Evolutionary conservation across 2,888 invertebrate genomes (phyloP), one percentile per base, ranked within the genome.

Genomic region (Synanthedon tipuliformis): DNA sequence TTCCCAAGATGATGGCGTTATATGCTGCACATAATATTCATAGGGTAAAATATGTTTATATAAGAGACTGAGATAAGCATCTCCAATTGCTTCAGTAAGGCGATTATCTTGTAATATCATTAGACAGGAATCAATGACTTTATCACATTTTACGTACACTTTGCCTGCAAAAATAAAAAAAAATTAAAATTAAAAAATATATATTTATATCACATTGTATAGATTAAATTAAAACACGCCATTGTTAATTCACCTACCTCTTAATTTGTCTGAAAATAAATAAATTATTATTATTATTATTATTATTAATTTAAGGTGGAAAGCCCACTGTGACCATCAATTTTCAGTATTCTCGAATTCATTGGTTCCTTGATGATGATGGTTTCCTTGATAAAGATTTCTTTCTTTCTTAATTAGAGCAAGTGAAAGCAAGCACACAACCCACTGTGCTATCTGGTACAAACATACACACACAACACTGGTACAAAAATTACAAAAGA

Each of bases 21-120:
- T 88, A 55, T 74, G 72, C 3, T 82, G 79, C 61, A 89, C 75
- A 64, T 90, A 90, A 62, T 82, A 66, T 55, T 85, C 76, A 67
- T 81, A 80, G 10, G 86, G 68, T 48, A 92, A 67, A 52, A 92
- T 75, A 69, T 89, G 73, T 65, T 89, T 89, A 56, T 81, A 81
- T 40, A 92, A 64, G 52, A 91, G 74, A 56, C 71, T 78, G 48
- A 92, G 64, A 66, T 91, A 92, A 16, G 86, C 81, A 67, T 89
- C 85, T 52, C 89, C 89, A 64, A 78, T 65, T 52, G 78, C 71
- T 64, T 69, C 64, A 50, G 68, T 57, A 62, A 81, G 59, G 3
- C 77, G 70, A 52, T 60, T 69, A 58, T 82, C 75, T 62, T 73
- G 76, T 51, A 89, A 65, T 57, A 88, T 66, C 54, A 73, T 64